A percentile compares a stretch with the other conserved stretches of the same genome.
These are phyloP conservation scores for Drosophila nr. perissopoda DNA, from an alignment of 2,888 invertebrate genomes.

Conservation along the genomic window DNA sequence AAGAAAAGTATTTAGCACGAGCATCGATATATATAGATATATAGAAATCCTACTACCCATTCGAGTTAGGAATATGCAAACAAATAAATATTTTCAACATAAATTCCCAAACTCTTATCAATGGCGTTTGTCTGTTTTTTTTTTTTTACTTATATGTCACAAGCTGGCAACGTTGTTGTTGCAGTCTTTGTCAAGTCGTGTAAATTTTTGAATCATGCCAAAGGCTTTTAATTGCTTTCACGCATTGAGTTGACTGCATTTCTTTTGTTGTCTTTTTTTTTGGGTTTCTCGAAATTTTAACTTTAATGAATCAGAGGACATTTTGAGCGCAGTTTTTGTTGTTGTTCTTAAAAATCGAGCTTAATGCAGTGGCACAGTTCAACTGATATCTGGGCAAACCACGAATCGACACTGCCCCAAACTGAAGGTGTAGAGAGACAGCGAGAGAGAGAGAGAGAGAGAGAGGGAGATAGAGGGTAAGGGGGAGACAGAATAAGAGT, in stretches of 20 bases:
- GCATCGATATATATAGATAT: background rate
- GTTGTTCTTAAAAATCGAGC: conserved; percentile 43
- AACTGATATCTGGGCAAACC: conserved; percentile 32
- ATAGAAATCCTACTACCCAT: background rate
- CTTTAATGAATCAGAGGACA: conserved; percentile 54
- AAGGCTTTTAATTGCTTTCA: conserved; percentile 51
- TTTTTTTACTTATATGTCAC: background rate
- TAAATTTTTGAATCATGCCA: conserved; percentile 26
- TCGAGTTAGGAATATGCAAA: background rate
- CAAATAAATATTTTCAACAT: background rate
- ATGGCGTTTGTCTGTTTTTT: background rate
- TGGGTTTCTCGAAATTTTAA: conserved; percentile 21
- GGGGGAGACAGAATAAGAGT: background rate
- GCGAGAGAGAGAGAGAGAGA: background rate
- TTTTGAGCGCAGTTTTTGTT: conserved; percentile 17
- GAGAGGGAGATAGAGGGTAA: background rate
- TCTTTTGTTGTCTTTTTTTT: conserved; percentile 13
- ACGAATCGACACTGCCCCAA: conserved; percentile 15
- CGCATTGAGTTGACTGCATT: conserved; percentile 14
- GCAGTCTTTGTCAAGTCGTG: background rate
- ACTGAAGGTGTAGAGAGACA: conserved; percentile 6
- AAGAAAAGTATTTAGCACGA: background rate
- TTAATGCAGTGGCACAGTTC: conserved; percentile 51
- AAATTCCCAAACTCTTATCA: background rate
- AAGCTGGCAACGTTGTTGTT: background rate